Evolutionary conservation across 1,140 invertebrate genomes (phyloP), one percentile per base, ranked within the genome.

Genomic region (Amyelois transitella): DNA sequence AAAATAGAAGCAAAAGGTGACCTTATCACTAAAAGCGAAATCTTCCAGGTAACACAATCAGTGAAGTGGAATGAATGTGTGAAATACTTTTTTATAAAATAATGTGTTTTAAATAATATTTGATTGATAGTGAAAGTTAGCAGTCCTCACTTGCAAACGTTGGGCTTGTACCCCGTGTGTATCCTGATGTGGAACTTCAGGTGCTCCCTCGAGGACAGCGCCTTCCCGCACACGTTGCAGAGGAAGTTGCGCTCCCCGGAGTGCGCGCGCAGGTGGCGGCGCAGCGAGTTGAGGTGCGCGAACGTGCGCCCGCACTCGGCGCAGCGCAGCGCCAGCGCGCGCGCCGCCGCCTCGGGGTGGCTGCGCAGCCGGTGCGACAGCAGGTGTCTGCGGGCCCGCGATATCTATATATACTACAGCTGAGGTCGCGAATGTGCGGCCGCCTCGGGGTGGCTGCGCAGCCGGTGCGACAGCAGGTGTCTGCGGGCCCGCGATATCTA

Each of bases 191-290:
- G 93, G 68, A 93, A 92, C 74, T 93, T 94, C 48, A 94, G 83
- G 57, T 93, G 92, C 52, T 94, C 92, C 2, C 91, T 90, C 38
- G 90, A 92, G 18, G 92, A 91, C 38, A 97, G 91, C 52, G 93
- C 91, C 86, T 97, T 96, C 12, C 92, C 92, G 80, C 95, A 96
- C 22, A 94, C 91, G 65, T 93, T 91, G 79, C 93, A 94, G 0
- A 92, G 79, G 72, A 90, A 91, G 24, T 91, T 88, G 54, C 90
- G 89, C 28, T 90, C 91, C 1, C 92, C 92, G 21, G 90, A 89
- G 77, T 93, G 92, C 61, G 77, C 67, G 59, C 91, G 88, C 60
- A 91, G 89, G 77, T 93, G 92, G 0, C 91, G 79, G n/a, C 90
- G 88, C 50, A 93, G 84, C 54, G 81, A 88, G 70, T 90, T 90